These are phyloP conservation scores for Drosophila flavopinicola DNA, from an alignment of 2,888 invertebrate genomes.

Conservation along the genomic window DNA sequence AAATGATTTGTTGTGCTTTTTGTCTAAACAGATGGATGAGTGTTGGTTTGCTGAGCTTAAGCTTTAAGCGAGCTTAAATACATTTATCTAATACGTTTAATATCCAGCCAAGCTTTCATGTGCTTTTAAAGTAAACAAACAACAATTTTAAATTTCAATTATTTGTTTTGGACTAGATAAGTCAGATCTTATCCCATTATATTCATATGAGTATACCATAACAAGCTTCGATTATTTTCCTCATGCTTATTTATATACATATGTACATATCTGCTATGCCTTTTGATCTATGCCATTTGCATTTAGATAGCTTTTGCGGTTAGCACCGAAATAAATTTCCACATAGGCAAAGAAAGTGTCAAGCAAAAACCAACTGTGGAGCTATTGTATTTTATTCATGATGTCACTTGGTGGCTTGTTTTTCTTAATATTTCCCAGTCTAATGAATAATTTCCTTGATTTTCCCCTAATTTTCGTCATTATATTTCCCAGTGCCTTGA, in stretches of 20 bases:
- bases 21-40: too few species aligned
- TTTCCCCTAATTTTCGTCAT: constrained; percentile 38
- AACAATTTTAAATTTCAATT: too few species aligned
- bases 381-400: constrained; percentile 13
- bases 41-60: too few species aligned
- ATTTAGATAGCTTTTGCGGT: constrained; percentile 7
- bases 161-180: too few species aligned
- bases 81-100: too few species aligned
- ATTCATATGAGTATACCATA: not conserved
- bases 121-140: not conserved
- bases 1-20: too few species aligned
- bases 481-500: constrained; percentile 33
- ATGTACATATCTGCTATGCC: not conserved
- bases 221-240: not conserved
- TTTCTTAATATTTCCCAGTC: constrained; percentile 11
- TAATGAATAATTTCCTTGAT: constrained; percentile 35
- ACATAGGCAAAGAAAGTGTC: not conserved
- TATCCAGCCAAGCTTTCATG: not conserved
- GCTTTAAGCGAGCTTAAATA: too few species aligned
- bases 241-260: not conserved
- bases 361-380: constrained; percentile 9
- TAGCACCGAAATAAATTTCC: not conserved
- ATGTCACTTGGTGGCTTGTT: constrained; percentile 7
- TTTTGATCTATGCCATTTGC: not conserved
- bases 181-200: too few species aligned